A percentile compares a stretch with the other conserved stretches of the same genome.
phyloP scores from a whole-genome alignment of 1,140 invertebrate species.

The Heterodera schachtii region DNA sequence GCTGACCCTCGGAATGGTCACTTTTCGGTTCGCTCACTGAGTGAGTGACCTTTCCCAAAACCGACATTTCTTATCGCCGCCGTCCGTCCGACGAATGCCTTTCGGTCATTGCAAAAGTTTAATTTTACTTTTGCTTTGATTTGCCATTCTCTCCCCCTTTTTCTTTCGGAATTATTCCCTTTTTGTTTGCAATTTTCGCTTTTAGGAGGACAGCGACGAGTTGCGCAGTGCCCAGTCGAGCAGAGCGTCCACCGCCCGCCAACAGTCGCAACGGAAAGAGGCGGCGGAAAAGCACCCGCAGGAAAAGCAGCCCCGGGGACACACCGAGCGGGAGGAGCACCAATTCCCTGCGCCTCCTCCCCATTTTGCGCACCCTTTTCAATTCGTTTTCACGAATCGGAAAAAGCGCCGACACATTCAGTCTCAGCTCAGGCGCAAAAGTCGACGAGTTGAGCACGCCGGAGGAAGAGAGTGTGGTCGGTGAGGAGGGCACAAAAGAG shows the following conservation, averaged over 20 bases:
- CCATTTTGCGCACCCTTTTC: background rate
- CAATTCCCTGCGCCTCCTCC: background rate
- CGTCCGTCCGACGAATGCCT: background rate
- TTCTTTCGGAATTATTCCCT: slow-evolving; percentile 23
- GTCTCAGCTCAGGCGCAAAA: slow-evolving; percentile 6
- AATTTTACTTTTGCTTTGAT: background rate
- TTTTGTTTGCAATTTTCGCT: too few relatives aligned
- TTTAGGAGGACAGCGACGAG: slow-evolving; percentile 48
- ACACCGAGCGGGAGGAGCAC: background rate
- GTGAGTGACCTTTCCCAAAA: slow-evolving; percentile 2
- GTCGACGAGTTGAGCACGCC: slow-evolving; percentile 7
- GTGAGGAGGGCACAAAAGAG: background rate
- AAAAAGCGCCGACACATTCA: slow-evolving; percentile 10
- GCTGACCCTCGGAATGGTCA: background rate
- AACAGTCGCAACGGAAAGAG: background rate
- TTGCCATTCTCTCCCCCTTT: background rate
- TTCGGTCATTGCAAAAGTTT: background rate
- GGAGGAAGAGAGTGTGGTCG: slow-evolving; percentile 9
- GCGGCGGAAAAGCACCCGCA: slow-evolving; percentile 8
- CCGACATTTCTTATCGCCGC: slow-evolving; percentile 1
- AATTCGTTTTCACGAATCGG: slow-evolving; percentile 23
- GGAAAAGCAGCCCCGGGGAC: background rate
- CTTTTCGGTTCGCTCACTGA: background rate
- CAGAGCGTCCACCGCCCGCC: slow-evolving; percentile 37
- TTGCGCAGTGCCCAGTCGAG: slow-evolving; percentile 39